Base-by-base conservation (phyloP, 2,797 vertebrate genomes). In the Poecilia velifera region DNA sequence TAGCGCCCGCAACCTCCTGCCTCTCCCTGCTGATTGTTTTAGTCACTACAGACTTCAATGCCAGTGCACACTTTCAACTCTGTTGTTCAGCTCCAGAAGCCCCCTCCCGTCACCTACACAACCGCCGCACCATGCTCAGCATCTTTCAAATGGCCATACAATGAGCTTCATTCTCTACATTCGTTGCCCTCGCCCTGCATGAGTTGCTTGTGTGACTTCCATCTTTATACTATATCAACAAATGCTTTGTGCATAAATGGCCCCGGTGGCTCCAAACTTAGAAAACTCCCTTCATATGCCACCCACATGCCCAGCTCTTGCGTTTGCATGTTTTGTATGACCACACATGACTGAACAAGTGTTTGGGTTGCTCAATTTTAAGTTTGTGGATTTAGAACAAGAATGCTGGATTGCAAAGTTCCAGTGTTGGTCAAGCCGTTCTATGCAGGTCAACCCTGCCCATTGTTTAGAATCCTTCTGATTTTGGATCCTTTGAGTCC, bases 161-260 rank as follows among this genome's bases (percentile, higher is more conserved):
- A 94, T 92, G 86, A 89, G 77, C 59, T 85, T 88, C 91, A 91
- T 94, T 94, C 90, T 93, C 84, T 84, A 74, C 79, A 88, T 89
- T 91, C 87, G 90, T 93, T 91, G 84, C 89, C 82, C 79, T 91
- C 85, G 88, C 84, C 77, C 85, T 88, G 86, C 90, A 88, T 88
- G 92, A 87, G 86, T 80, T 88, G 90, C 87, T 85, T 90, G 87
- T 93, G 90, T 92, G 84, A 86, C 82, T 88, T 90, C 89, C 85
- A 91, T 91, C 79, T 90, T 91, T 92, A 91, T 88, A 88, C 91
- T 92, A 92, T 83, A 89, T 92, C 89, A 92, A 93, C 91, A 93
- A 88, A 82, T 2, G 80, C 89, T 88, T 92, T 92, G 93, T 93
- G 88, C 87, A 93, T 91, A 87, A 91, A 84, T 88, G 87, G 81